Conservation (phyloP, 1,140 invertebrate species). For the Procambarus clarkii region DNA sequence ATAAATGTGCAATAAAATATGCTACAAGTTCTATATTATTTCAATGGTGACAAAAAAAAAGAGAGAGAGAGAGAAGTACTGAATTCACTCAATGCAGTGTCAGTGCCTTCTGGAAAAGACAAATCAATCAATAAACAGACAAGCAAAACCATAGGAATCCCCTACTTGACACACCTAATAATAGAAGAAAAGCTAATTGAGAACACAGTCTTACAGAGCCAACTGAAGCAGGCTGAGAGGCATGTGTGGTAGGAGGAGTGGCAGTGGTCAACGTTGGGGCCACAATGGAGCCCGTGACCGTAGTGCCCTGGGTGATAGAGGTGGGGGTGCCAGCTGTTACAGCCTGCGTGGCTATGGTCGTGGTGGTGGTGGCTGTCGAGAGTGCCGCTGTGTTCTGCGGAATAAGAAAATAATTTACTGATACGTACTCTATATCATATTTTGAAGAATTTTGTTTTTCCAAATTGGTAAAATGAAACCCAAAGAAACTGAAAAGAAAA, state of each 20-base stretch:
- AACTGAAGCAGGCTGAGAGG: background rate
- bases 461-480: no score
- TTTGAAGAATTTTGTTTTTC: no score
- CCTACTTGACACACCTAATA: background rate
- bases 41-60: no score
- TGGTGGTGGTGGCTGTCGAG: slow-evolving; percentile 47
- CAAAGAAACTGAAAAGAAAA: no score
- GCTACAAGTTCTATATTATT: no score
- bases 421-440: no score
- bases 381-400: slow-evolving; percentile 52
- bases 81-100: no score
- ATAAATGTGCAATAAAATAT: no score
- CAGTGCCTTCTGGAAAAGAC: no score
- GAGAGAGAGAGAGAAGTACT: no score
- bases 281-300: slow-evolving; percentile 16
- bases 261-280: slow-evolving; percentile 36
- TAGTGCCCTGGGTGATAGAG: slow-evolving; percentile 29
- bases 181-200: background rate
- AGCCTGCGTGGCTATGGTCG: slow-evolving; percentile 50
- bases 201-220: slow-evolving; percentile 23
- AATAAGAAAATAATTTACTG: slow-evolving; percentile 1
- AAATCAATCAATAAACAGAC: background rate
- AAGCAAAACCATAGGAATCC: background rate
- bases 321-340: slow-evolving; percentile 10
- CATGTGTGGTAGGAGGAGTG: slow-evolving; percentile 29